phyloP scores from a whole-genome alignment of 2,797 vertebrate genomes.

The Parauchenoglanis punctatus region DNA sequence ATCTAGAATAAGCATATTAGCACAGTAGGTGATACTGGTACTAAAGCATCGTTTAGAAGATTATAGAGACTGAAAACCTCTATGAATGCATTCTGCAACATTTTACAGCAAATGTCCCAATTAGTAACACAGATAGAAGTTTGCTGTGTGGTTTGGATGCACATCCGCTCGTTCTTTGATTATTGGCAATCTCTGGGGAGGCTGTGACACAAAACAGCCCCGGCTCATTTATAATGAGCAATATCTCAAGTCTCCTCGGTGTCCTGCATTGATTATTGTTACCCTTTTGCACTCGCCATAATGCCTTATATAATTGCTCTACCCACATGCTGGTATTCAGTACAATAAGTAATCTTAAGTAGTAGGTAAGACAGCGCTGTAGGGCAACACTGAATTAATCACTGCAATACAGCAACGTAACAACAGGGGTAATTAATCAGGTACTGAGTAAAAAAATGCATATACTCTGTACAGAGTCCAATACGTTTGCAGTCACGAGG shows the following conservation, averaged over 20 bases:
- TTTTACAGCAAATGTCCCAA: slow-evolving; percentile 46
- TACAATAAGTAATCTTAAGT: slow-evolving; percentile 35
- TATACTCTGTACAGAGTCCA: neutral
- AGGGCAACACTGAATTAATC: slow-evolving; percentile 38
- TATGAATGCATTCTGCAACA: slow-evolving; percentile 4
- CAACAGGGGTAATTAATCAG: slow-evolving; percentile 25
- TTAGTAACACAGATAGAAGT: slow-evolving; percentile 36
- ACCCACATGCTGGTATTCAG: slow-evolving; percentile 52
- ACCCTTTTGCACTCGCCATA: slow-evolving; percentile 66
- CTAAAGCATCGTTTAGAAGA: neutral
- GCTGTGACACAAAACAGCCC: slow-evolving; percentile 51
- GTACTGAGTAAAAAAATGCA: neutral
- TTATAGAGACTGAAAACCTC: slow-evolving; percentile 1
- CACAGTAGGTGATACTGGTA: neutral
- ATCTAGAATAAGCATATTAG: neutral
- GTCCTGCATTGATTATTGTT: slow-evolving; percentile 71
- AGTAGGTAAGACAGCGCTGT: slow-evolving; percentile 20
- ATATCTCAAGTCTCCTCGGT: slow-evolving; percentile 65
- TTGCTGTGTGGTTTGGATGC: slow-evolving; percentile 26
- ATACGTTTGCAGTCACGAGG: neutral
- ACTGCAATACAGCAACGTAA: neutral
- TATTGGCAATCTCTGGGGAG: slow-evolving; percentile 49
- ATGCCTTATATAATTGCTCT: slow-evolving; percentile 65
- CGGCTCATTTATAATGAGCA: slow-evolving; percentile 73
- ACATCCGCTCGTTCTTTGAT: slow-evolving; percentile 45